Percentiles rank a stretch among this genome's conserved stretches.
Evolutionary conservation across 2,888 invertebrate genomes (phyloP).

Genomic region (Tachina lurida): DNA sequence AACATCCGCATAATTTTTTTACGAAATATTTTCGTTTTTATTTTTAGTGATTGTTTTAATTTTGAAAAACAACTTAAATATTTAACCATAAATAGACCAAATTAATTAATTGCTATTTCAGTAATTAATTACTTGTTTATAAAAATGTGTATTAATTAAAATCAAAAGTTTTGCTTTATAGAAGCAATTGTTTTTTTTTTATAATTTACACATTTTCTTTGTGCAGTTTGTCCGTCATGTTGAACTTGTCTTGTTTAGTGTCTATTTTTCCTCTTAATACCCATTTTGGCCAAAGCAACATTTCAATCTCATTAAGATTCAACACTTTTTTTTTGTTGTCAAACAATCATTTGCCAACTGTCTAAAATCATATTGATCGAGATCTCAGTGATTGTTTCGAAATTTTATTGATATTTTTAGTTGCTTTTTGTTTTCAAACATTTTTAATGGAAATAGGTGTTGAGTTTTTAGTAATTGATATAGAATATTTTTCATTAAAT

Average conservation of each 20-base stretch:
- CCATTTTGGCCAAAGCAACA: slow-evolving; percentile 64
- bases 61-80: background rate
- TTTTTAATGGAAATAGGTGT: slow-evolving; percentile 1
- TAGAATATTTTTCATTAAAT: slow-evolving; percentile 21
- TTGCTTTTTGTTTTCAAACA: background rate
- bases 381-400: slow-evolving; percentile 42
- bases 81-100: slow-evolving; percentile 57
- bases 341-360: slow-evolving; percentile 67
- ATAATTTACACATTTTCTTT: slow-evolving; percentile 43
- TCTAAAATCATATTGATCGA: slow-evolving; percentile 53
- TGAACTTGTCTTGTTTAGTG: slow-evolving; percentile 62
- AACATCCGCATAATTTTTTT: slow-evolving; percentile 57
- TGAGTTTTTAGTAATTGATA: background rate
- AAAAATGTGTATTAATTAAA: slow-evolving; percentile 56
- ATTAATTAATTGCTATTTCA: slow-evolving; percentile 50
- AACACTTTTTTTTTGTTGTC: slow-evolving; percentile 62
- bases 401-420: slow-evolving; percentile 37
- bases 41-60: background rate
- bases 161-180: background rate
- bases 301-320: slow-evolving; percentile 64
- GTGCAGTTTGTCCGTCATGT: slow-evolving; percentile 62
- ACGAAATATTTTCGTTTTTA: background rate
- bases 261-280: slow-evolving; percentile 25
- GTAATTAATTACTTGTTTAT: slow-evolving; percentile 15
- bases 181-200: slow-evolving; percentile 17